Base-by-base conservation (phyloP, 2,797 vertebrate species). In the Emys orbicularis region DNA sequence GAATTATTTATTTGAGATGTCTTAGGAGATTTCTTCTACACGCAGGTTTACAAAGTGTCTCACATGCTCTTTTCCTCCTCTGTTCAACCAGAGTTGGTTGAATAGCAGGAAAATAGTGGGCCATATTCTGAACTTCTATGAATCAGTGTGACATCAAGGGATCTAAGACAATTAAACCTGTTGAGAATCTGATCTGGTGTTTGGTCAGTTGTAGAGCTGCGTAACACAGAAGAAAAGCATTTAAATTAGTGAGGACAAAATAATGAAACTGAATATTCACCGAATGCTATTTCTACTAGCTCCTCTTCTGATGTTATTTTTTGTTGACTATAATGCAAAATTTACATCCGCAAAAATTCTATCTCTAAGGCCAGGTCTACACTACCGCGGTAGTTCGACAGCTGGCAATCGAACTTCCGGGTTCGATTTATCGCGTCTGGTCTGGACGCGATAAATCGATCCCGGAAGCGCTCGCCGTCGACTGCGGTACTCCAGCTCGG, bases 251-350 rank as follows among this genome's bases (percentile, higher is more conserved):
- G 65, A 94, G 85, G 59, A 74, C 23, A 92, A 94, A 94, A 54
- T 5, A 85, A 34, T 54, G 18, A 94, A 90, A 93, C 93, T 52
- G 92, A 44, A 57, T 89, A 53, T 92, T 96, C 96, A 87, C 86
- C 74, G 86, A 85, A 81, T 80, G 90, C 81, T n/a, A 72, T 80
- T 93, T 82, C 59, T 37, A 59, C 27, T 65, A 54, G 34, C 56
- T 87, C 82, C 56, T 1, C 1, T 84, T 88, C 59, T 93, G 95
- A 97, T 95, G 84, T 34, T 83, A 94, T 97, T 53, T 96, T 86
- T 88, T 97, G 87, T 94, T 96, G 95, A 93, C 74, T 95, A 47
- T 81, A 92, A 88, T 23, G 34, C 31, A 79, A 84, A 80, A 94
- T 95, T 90, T 93, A 84, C 89, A 93, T 89, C 87, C 59, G 65